These are phyloP conservation scores for Brachyalestes nurse DNA, from an alignment of 2,797 vertebrate genomes.

Conservation along the genomic window DNA sequence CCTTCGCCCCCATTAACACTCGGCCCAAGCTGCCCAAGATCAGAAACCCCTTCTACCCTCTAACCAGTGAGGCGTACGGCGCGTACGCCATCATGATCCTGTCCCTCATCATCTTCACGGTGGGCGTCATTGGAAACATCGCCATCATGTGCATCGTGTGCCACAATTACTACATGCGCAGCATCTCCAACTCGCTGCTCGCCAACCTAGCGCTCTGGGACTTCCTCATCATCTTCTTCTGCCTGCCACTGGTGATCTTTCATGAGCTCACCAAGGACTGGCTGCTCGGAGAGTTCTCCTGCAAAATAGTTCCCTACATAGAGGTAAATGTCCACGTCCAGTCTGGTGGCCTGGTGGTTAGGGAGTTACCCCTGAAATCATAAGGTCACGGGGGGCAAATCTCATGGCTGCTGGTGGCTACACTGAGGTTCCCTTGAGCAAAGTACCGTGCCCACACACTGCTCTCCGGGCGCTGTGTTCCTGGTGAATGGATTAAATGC, in stretches of 20 bases:
- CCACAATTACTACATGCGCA: constrained; percentile 97
- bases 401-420: too few relatives aligned
- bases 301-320: constrained; percentile 95
- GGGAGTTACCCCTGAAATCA: too few relatives aligned
- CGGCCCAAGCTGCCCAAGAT: constrained; percentile 69
- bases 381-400: too few relatives aligned
- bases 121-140: constrained; percentile 91
- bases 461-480: too few relatives aligned
- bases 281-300: constrained; percentile 95
- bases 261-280: constrained; percentile 93
- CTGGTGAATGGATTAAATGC: too few relatives aligned
- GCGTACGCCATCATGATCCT: constrained; percentile 86
- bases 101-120: constrained; percentile 86
- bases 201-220: constrained; percentile 98
- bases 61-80: constrained; percentile 86
- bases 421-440: too few relatives aligned
- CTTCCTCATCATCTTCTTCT: constrained; percentile 93
- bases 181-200: constrained; percentile 95
- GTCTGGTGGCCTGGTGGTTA: too few relatives aligned
- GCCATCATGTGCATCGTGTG: constrained; percentile 97
- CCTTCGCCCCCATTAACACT: constrained; percentile 63
- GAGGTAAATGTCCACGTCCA: constrained; percentile 82
- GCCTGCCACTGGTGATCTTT: constrained; percentile 92
- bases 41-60: constrained; percentile 92
- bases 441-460: too few relatives aligned